phyloP scores from a whole-genome alignment of 2,113 vertebrate genomes.

The Chlorodrepanis virens region DNA sequence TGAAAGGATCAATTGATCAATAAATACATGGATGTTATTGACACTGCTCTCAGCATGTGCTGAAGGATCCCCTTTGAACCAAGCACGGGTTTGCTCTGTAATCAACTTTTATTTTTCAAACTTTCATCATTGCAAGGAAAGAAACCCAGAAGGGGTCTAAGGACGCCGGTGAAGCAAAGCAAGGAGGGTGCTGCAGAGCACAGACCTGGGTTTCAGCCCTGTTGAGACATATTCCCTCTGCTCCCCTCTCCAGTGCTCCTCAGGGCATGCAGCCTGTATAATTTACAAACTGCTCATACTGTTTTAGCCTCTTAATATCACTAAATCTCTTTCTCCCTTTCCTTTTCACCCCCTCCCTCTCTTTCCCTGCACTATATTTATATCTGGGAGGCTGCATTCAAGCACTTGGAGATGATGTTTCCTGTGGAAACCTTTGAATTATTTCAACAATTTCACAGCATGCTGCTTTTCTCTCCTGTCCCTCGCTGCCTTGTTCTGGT shows the following conservation, averaged over 20 bases:
- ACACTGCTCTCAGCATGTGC: neutral
- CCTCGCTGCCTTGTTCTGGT: constrained; percentile 44
- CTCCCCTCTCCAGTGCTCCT: neutral
- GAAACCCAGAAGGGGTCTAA: neutral
- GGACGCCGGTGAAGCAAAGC: neutral
- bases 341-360: neutral
- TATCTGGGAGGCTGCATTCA: constrained; percentile 1
- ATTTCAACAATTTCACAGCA: constrained; percentile 63
- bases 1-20: neutral
- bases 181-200: neutral
- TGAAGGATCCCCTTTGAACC: neutral
- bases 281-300: neutral
- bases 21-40: neutral
- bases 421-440: constrained; percentile 60
- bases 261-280: neutral
- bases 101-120: neutral
- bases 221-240: neutral
- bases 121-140: neutral
- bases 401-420: constrained; percentile 55
- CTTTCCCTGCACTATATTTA: neutral
- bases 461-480: constrained; percentile 47
- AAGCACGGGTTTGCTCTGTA: neutral
- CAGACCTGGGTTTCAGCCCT: neutral
- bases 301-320: constrained; percentile 20
- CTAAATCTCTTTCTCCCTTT: neutral